phyloP scores from a whole-genome alignment of 2,113 vertebrate species.

The Haemorhous mexicanus region DNA sequence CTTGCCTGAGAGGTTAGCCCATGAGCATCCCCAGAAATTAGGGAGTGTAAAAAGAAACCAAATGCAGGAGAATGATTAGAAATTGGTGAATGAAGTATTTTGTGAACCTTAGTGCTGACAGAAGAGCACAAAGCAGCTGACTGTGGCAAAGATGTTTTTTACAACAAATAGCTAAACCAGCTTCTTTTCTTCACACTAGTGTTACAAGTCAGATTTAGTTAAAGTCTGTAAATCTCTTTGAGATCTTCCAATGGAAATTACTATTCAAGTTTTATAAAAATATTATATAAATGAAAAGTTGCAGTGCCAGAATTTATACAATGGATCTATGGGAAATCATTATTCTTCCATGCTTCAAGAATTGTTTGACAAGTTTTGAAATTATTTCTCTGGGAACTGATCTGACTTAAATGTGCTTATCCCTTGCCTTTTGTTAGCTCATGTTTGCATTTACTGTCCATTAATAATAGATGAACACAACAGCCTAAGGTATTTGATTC shows the following conservation, averaged over 20 bases:
- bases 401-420: conserved; percentile 66
- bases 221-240: background rate
- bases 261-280: conserved; percentile 17
- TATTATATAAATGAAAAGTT: conserved; percentile 25
- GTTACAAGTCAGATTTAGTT: background rate
- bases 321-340: conserved; percentile 61
- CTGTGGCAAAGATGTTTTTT: background rate
- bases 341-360: conserved; percentile 52
- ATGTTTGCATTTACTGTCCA: conserved; percentile 54
- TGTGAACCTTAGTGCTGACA: background rate
- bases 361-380: conserved; percentile 65
- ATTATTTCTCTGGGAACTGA: conserved; percentile 63
- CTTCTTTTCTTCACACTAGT: background rate
- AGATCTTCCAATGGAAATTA: conserved; percentile 20
- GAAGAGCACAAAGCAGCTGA: background rate
- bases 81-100: background rate
- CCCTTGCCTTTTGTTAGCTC: conserved; percentile 44
- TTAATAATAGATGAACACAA: conserved; percentile 62
- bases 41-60: background rate
- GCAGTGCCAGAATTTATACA: conserved; percentile 51
- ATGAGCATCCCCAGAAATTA: background rate
- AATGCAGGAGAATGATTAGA: background rate
- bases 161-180: background rate
- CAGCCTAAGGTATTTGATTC: conserved; percentile 29
- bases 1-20: background rate